Evolutionary conservation across 2,797 vertebrate species (phyloP).

Genomic region (Pipistrellus kuhlii): DNA sequence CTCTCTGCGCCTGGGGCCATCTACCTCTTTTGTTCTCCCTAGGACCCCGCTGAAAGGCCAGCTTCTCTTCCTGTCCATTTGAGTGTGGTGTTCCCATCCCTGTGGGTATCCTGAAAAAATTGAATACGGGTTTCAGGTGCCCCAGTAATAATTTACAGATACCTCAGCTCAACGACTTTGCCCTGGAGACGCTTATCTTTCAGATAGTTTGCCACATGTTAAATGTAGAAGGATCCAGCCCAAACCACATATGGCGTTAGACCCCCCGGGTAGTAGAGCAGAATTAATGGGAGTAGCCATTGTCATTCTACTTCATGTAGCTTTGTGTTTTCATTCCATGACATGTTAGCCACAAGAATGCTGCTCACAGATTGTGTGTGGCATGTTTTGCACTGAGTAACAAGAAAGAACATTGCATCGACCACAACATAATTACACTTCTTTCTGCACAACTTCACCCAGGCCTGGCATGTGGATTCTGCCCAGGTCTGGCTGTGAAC

Average conservation of each 20-base stretch:
- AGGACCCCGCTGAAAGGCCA: not conserved
- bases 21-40: not conserved
- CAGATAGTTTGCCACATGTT: not conserved
- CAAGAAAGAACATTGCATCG: not conserved
- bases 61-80: not conserved
- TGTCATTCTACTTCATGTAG: not conserved
- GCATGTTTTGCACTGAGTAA: conserved; percentile 21
- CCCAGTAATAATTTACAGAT: not conserved
- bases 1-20: not conserved
- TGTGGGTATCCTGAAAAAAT: not conserved
- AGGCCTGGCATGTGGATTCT: not conserved
- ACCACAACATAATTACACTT: not conserved
- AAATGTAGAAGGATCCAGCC: not conserved
- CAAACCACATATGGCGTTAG: not conserved
- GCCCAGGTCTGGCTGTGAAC: not conserved
- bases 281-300: not conserved
- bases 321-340: not conserved
- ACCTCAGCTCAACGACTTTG: not conserved
- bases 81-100: not conserved
- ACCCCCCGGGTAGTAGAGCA: no score
- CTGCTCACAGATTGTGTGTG: not conserved
- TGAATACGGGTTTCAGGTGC: not conserved
- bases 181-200: not conserved
- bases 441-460: not conserved
- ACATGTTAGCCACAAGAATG: not conserved